Percentiles rank a stretch among this genome's conserved stretches.
Conservation (phyloP, 2,113 vertebrate genomes). For the Anthoscopus minutus region DNA sequence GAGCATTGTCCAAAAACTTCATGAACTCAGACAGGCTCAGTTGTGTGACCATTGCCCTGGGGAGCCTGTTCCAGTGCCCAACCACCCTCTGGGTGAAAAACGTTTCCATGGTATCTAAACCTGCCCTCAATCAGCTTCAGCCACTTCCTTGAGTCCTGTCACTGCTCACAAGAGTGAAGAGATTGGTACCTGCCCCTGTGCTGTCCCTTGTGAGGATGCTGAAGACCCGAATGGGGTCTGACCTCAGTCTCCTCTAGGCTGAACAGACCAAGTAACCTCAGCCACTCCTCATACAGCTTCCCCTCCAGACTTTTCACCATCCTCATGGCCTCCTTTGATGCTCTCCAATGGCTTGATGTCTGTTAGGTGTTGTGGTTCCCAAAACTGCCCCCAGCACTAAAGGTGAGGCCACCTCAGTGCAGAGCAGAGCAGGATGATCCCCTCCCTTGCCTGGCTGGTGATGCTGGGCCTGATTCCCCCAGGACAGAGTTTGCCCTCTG, state of each 20-base stretch:
- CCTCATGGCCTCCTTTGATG: background rate
- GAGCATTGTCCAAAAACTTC: background rate
- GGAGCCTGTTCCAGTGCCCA: background rate
- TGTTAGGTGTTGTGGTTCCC: background rate
- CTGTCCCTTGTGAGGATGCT: background rate
- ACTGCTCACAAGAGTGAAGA: background rate
- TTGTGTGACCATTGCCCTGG: background rate
- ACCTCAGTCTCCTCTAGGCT: background rate
- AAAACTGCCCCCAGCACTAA: background rate
- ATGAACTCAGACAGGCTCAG: background rate
- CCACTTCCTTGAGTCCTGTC: background rate
- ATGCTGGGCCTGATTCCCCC: background rate
- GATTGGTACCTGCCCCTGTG: background rate
- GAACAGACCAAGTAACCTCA: background rate
- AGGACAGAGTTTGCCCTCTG: background rate
- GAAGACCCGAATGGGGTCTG: background rate
- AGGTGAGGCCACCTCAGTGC: background rate
- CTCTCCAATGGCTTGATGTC: background rate
- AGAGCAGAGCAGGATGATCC: background rate
- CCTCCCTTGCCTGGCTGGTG: fast-evolving
- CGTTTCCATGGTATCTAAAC: background rate
- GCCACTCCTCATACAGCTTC: background rate
- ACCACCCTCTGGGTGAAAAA: background rate
- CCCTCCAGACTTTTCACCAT: background rate
- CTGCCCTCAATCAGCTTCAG: background rate